Conservation (phyloP, 1,140 invertebrate genomes). For the Aphis gossypii region DNA sequence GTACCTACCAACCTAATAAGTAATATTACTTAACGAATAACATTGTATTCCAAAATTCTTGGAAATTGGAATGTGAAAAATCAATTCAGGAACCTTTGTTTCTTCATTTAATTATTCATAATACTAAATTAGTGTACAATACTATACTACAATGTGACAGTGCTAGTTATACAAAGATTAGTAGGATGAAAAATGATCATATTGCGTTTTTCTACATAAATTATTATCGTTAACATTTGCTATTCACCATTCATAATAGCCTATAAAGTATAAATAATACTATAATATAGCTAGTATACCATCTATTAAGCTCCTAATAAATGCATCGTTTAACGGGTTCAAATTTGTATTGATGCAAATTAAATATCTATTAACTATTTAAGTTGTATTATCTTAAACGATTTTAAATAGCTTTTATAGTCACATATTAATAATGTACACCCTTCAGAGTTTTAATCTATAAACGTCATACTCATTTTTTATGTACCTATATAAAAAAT, state of each 20-base stretch:
- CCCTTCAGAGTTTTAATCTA: neutral
- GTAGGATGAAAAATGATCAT: neutral
- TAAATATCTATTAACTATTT: neutral
- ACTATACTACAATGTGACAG: neutral
- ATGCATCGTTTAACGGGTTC: neutral
- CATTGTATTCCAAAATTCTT: no score
- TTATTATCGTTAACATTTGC: neutral
- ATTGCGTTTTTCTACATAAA: neutral
- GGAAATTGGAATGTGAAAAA: neutral
- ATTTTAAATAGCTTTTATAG: slow-evolving; percentile 2
- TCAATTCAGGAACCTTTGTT: neutral
- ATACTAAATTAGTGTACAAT: neutral
- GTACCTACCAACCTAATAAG: no score
- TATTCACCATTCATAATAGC: neutral
- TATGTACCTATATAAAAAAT: neutral
- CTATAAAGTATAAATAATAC: neutral
- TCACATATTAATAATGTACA: neutral
- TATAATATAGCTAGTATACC: neutral
- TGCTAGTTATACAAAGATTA: neutral
- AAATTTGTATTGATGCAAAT: neutral
- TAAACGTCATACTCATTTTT: neutral
- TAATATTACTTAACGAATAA: no score
- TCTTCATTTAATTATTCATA: neutral
- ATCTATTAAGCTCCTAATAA: neutral
- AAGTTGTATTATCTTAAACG: neutral